phyloP scores from a whole-genome alignment of 2,888 invertebrate species.

The Coelopa pilipes region DNA sequence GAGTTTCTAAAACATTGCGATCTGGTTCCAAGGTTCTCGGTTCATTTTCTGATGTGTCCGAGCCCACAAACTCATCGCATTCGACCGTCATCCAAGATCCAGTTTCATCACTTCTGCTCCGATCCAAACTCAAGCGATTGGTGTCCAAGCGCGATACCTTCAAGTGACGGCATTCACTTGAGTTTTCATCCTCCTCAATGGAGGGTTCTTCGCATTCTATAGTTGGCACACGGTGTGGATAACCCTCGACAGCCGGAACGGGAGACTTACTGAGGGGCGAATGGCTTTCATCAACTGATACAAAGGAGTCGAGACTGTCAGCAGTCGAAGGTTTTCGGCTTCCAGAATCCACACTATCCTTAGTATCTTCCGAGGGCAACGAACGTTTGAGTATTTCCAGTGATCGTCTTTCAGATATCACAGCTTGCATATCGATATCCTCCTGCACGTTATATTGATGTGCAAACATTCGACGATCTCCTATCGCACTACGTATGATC shows the following conservation, averaged over 20 bases:
- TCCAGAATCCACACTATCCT: slow-evolving; percentile 55
- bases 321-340: slow-evolving; percentile 68
- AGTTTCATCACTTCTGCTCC: slow-evolving; percentile 76
- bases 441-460: slow-evolving; percentile 64
- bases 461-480: slow-evolving; percentile 63
- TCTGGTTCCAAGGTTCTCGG: slow-evolving; percentile 62
- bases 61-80: slow-evolving; percentile 75
- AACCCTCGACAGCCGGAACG: slow-evolving; percentile 53
- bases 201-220: slow-evolving; percentile 67
- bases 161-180: slow-evolving; percentile 60
- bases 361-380: slow-evolving; percentile 68
- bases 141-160: slow-evolving; percentile 59
- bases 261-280: slow-evolving; percentile 69
- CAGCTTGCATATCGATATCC: slow-evolving; percentile 72
- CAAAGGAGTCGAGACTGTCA: slow-evolving; percentile 67
- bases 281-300: slow-evolving; percentile 74
- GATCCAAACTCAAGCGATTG: slow-evolving; percentile 64
- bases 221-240: slow-evolving; percentile 65
- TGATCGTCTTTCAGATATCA: slow-evolving; percentile 72
- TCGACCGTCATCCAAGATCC: slow-evolving; percentile 77
- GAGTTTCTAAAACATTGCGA: slow-evolving; percentile 68
- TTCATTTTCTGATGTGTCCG: slow-evolving; percentile 72
- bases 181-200: slow-evolving; percentile 64
- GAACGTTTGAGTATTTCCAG: slow-evolving; percentile 72
- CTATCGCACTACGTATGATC: slow-evolving; percentile 56